A percentile compares a stretch with the other conserved stretches of the same genome.
phyloP scores from a whole-genome alignment of 2,797 vertebrate genomes.

The Capromys pilorides region DNA sequence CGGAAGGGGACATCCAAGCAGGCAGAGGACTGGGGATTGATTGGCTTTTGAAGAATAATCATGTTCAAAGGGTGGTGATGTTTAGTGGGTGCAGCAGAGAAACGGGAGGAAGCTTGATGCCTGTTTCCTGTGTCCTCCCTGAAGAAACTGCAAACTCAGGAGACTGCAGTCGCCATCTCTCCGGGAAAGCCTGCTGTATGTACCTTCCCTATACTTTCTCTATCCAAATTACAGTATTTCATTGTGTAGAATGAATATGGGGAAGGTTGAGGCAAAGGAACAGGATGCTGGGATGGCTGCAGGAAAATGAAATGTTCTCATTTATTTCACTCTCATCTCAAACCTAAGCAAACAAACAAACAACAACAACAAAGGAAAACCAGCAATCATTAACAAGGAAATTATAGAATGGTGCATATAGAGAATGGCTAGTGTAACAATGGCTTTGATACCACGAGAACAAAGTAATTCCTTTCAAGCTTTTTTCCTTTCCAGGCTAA shows the following conservation, averaged over 20 bases:
- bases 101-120: neutral
- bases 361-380: neutral
- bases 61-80: neutral
- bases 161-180: neutral
- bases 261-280: neutral
- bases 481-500: neutral
- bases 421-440: neutral
- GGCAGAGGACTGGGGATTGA: neutral
- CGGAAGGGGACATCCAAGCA: neutral
- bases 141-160: neutral
- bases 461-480: neutral
- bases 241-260: neutral
- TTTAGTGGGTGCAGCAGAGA: neutral
- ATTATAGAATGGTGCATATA: neutral
- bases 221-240: neutral
- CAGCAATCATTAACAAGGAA: neutral
- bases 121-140: neutral
- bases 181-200: neutral
- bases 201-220: neutral
- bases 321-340: neutral
- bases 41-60: neutral
- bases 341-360: neutral
- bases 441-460: neutral
- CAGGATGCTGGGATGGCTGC: neutral
- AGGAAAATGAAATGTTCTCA: neutral